phyloP scores from a whole-genome alignment of 1,140 invertebrate genomes.

The Lordiphosa collinella region DNA sequence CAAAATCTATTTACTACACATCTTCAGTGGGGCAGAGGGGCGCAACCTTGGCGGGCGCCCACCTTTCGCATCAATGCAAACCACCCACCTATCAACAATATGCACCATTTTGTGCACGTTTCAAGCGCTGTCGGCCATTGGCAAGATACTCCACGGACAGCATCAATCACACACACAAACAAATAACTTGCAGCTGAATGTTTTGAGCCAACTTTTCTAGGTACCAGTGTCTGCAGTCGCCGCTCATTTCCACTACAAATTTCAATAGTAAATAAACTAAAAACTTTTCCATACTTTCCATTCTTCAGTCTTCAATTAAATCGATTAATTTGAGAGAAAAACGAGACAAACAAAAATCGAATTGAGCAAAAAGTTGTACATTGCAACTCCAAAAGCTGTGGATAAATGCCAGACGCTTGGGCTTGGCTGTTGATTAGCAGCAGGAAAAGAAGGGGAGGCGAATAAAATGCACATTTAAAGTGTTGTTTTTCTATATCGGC shows the following conservation, averaged over 20 bases:
- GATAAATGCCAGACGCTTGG: constrained; percentile 42
- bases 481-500: constrained; percentile 33
- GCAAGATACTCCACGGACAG: constrained; percentile 4
- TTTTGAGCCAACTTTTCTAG: background rate
- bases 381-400: constrained; percentile 27
- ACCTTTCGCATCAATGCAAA: constrained; percentile 22
- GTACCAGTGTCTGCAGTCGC: background rate
- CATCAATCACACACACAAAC: constrained; percentile 49
- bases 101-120: constrained; percentile 60
- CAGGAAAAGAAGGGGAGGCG: background rate
- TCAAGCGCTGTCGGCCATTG: constrained; percentile 22
- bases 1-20: constrained; percentile 64
- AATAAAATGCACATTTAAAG: constrained; percentile 33
- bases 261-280: constrained; percentile 60
- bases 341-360: constrained; percentile 18
- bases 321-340: constrained; percentile 65
- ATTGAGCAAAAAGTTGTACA: constrained; percentile 24
- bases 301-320: constrained; percentile 62
- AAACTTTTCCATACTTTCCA: constrained; percentile 36
- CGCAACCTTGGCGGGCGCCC: background rate
- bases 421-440: constrained; percentile 43
- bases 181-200: background rate
- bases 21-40: constrained; percentile 11
- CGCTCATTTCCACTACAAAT: constrained; percentile 20
- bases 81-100: constrained; percentile 42